Conservation (phyloP, 2,888 invertebrate genomes). For the Tridacna crocea region DNA sequence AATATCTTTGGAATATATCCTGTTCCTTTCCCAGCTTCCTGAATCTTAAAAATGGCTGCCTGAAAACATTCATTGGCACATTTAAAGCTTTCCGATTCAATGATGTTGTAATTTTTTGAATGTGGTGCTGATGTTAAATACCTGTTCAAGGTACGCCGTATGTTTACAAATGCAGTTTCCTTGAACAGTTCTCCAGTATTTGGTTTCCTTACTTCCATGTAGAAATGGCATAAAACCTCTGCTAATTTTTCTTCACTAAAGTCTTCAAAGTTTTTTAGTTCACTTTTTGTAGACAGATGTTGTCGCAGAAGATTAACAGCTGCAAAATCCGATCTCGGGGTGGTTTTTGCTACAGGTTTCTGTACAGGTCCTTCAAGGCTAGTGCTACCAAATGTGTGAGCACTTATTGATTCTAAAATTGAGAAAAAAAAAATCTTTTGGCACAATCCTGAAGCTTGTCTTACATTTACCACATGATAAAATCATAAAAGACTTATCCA, state of each 20-base stretch:
- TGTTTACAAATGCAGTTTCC: background rate
- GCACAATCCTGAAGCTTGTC: too few relatives aligned
- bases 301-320: background rate
- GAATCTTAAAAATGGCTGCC: constrained; percentile 13
- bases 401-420: too few relatives aligned
- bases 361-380: too few relatives aligned
- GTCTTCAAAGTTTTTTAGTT: constrained; percentile 21
- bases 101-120: constrained; percentile 17
- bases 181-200: constrained; percentile 26
- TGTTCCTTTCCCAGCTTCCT: constrained; percentile 12
- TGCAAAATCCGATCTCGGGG: background rate
- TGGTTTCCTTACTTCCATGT: constrained; percentile 22
- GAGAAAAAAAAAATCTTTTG: too few relatives aligned
- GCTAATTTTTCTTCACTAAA: background rate
- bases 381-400: too few relatives aligned
- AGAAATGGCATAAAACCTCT: constrained; percentile 22
- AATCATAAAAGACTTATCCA: too few relatives aligned
- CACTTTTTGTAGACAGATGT: constrained; percentile 18
- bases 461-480: too few relatives aligned
- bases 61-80: constrained; percentile 18
- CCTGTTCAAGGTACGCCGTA: constrained; percentile 1
- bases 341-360: background rate
- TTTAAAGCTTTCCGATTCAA: background rate
- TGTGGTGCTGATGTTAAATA: constrained; percentile 17
- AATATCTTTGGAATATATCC: background rate